phyloP scores from a whole-genome alignment of 2,113 vertebrate genomes.

The Alectura lathami region DNA sequence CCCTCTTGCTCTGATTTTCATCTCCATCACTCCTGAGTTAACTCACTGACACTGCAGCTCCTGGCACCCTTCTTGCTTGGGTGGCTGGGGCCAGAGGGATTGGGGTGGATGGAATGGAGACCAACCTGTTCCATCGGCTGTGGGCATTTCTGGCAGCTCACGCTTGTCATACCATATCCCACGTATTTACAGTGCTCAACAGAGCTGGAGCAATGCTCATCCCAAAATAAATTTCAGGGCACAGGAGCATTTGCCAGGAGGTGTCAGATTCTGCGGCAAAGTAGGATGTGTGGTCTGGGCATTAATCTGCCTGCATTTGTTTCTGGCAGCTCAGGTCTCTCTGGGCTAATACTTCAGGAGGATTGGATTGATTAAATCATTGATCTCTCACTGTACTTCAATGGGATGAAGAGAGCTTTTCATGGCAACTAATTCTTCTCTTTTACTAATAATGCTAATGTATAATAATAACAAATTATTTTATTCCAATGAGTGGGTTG shows the following conservation, averaged over 20 bases:
- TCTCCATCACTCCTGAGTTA: neutral
- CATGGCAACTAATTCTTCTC: neutral
- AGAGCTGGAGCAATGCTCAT: neutral
- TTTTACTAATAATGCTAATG: neutral
- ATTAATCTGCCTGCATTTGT: neutral
- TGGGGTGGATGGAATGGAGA: neutral
- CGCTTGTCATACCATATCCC: accelerated
- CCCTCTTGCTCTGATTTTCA: neutral
- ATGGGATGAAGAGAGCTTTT: neutral
- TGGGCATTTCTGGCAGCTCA: neutral
- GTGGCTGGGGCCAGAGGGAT: neutral
- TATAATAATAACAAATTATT: neutral
- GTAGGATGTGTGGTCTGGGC: neutral
- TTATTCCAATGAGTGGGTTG: neutral
- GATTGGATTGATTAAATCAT: neutral
- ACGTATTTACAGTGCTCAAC: neutral
- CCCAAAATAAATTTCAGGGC: slow-evolving; percentile 22
- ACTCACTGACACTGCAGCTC: neutral
- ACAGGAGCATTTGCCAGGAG: slow-evolving; percentile 12
- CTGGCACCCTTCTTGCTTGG: neutral
- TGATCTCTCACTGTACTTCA: neutral
- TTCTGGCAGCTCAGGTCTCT: neutral
- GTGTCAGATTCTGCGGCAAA: neutral
- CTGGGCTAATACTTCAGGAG: neutral
- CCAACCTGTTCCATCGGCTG: neutral